Percentiles rank a stretch among this genome's conserved stretches.
Conservation (phyloP, 2,113 vertebrate species). For the Aix galericulata region DNA sequence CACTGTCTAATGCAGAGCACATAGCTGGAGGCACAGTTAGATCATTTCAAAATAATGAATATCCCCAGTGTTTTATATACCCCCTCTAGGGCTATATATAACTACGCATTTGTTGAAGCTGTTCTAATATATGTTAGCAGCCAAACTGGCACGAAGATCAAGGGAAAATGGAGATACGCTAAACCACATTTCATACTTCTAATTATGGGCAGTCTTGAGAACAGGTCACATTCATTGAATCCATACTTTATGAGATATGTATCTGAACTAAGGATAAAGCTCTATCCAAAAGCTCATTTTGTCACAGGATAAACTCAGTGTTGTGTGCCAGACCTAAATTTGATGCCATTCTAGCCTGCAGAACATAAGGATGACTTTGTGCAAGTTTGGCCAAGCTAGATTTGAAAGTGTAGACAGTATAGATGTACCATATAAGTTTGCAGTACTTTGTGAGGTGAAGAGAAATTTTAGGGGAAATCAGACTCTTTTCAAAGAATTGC, state of each 20-base stretch:
- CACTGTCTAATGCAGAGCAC: not conserved
- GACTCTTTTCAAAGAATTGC: not conserved
- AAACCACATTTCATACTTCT: constrained; percentile 15
- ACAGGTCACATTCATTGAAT: not conserved
- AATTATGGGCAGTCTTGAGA: not conserved
- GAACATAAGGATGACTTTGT: not conserved
- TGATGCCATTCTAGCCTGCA: not conserved
- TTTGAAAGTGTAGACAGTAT: not conserved
- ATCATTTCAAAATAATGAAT: constrained; percentile 22
- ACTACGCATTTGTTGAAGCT: not conserved
- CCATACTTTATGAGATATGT: not conserved
- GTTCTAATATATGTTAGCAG: not conserved
- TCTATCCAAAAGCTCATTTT: not conserved
- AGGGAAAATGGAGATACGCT: not conserved
- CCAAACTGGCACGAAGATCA: constrained; percentile 18
- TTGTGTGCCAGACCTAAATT: not conserved
- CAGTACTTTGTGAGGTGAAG: not conserved
- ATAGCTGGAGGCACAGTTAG: constrained; percentile 20
- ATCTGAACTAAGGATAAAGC: not conserved
- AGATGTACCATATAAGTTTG: not conserved
- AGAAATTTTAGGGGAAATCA: not conserved
- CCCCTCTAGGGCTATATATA: not conserved
- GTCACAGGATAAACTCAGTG: not conserved
- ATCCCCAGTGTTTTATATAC: not conserved
- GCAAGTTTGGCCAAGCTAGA: not conserved